These are phyloP conservation scores for Drosophila nebulosa DNA, from an alignment of 1,140 invertebrate genomes.

Conservation along the genomic window DNA sequence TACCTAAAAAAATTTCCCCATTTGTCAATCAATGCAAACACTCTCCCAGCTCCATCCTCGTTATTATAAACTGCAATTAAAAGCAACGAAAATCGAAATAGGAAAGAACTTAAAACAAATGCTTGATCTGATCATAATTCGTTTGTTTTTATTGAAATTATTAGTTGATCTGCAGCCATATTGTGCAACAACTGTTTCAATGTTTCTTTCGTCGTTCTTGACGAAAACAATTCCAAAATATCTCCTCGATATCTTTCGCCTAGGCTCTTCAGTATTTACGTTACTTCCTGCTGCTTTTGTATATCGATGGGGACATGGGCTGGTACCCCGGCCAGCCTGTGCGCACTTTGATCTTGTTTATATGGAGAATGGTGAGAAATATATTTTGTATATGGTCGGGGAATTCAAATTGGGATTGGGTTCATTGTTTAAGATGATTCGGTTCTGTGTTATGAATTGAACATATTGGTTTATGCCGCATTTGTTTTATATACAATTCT, in stretches of 20 bases:
- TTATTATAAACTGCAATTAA: constrained; percentile 48
- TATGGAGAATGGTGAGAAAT: constrained; percentile 68
- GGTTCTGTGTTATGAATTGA: constrained; percentile 7
- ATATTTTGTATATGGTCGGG: constrained; percentile 43
- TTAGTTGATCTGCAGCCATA: constrained; percentile 74
- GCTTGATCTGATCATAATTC: constrained; percentile 38
- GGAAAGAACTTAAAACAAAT: constrained; percentile 34
- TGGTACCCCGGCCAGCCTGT: constrained; percentile 10
- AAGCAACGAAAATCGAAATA: neutral
- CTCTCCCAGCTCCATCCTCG: neutral
- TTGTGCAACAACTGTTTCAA: constrained; percentile 73
- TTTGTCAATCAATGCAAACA: constrained; percentile 46
- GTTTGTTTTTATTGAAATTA: constrained; percentile 69
- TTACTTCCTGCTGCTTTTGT: constrained; percentile 73
- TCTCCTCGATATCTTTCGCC: constrained; percentile 21
- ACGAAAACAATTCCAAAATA: constrained; percentile 61
- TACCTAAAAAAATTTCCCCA: constrained; percentile 33
- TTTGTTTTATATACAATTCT: constrained; percentile 62
- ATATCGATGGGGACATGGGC: constrained; percentile 60
- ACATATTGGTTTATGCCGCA: constrained; percentile 13
- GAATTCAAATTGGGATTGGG: constrained; percentile 29
- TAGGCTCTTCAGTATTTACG: constrained; percentile 45
- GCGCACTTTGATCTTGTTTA: constrained; percentile 75
- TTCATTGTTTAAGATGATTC: constrained; percentile 33
- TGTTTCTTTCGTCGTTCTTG: constrained; percentile 31